Evolutionary conservation across 2,113 vertebrate genomes (phyloP).

Genomic region (Neomonachus schauinslandi): DNA sequence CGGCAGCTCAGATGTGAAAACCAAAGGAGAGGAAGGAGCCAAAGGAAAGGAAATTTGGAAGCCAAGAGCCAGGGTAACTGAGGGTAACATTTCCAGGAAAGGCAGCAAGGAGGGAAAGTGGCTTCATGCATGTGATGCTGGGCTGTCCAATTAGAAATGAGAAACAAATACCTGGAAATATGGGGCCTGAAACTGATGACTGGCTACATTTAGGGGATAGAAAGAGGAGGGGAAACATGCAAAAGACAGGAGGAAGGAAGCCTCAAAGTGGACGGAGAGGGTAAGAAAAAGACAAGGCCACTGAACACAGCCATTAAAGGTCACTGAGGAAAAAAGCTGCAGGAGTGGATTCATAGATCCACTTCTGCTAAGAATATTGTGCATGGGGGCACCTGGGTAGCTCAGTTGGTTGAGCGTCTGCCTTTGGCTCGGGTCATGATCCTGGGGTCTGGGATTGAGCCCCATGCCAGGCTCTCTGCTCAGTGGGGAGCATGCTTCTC

Average conservation of each 20-base stretch:
- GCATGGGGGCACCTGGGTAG: neutral
- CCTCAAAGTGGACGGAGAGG: neutral
- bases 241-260: neutral
- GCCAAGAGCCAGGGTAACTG: neutral
- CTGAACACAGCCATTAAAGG: neutral
- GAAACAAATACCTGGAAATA: neutral
- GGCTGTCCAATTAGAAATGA: neutral
- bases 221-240: neutral
- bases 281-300: neutral
- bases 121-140: neutral
- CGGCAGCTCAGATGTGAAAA: neutral
- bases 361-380: neutral
- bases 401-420: neutral
- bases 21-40: neutral
- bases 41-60: neutral
- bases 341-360: neutral
- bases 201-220: neutral
- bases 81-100: constrained; percentile 42
- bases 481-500: too few species aligned
- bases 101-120: neutral
- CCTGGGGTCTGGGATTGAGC: neutral
- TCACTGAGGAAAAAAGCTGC: neutral
- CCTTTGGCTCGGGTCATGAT: neutral
- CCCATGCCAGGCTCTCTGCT: too few species aligned
- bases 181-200: neutral